Conservation (phyloP, 2,888 invertebrate species). For the Poecilus cupreus region DNA sequence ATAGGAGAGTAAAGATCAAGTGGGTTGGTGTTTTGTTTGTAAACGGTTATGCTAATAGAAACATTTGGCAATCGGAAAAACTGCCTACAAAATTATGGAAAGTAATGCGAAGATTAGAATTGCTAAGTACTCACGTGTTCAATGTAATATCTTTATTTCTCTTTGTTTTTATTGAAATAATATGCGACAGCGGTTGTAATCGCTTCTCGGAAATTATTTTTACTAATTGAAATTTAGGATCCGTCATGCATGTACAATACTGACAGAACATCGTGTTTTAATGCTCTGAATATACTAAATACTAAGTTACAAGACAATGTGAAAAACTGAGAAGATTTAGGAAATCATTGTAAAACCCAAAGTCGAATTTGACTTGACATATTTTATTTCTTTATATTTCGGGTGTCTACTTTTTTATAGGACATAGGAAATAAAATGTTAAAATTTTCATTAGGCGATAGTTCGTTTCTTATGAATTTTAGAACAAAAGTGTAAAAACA, state of each 20-base stretch:
- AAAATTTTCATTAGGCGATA: too few species aligned
- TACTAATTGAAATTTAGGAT: background rate
- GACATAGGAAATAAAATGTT: too few species aligned
- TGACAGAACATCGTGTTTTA: too few species aligned
- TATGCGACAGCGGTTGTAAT: background rate
- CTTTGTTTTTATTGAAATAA: slow-evolving; percentile 41
- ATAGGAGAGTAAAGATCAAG: slow-evolving; percentile 21
- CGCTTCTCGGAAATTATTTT: background rate
- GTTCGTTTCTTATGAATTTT: too few species aligned
- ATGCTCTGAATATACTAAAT: too few species aligned
- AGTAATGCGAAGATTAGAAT: slow-evolving; percentile 26
- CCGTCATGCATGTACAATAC: background rate
- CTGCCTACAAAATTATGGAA: slow-evolving; percentile 46
- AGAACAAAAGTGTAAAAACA: too few species aligned
- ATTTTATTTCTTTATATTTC: too few species aligned
- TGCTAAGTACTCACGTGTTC: slow-evolving; percentile 1
- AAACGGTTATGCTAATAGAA: slow-evolving; percentile 40
- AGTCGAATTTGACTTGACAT: too few species aligned
- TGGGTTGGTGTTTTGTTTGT: slow-evolving; percentile 39
- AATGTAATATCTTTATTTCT: background rate
- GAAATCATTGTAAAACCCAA: too few species aligned
- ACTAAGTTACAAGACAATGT: too few species aligned
- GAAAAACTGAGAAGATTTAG: too few species aligned
- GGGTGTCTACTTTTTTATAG: too few species aligned
- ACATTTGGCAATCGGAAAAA: slow-evolving; percentile 45